These are phyloP conservation scores for Gymnopithys bicolor DNA, from an alignment of 2,797 vertebrate species.

Conservation along the genomic window DNA sequence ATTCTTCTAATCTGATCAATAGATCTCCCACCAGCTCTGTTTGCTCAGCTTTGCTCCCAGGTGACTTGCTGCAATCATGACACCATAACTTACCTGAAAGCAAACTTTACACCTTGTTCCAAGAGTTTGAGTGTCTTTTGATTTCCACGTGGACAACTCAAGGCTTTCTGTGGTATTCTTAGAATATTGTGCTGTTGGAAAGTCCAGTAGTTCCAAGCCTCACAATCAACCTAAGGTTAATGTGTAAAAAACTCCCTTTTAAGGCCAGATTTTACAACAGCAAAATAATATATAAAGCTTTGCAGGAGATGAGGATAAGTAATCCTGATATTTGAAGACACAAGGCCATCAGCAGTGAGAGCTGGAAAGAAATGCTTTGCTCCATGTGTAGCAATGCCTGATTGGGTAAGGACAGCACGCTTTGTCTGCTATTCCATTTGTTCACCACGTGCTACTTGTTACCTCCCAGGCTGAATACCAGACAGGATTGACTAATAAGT, in stretches of 20 bases:
- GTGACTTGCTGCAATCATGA: background rate
- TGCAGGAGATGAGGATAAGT: slow-evolving; percentile 34
- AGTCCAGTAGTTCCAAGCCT: background rate
- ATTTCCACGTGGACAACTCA: background rate
- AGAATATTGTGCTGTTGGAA: background rate
- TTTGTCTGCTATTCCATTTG: slow-evolving; percentile 5
- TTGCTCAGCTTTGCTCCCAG: background rate
- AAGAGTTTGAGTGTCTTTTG: background rate
- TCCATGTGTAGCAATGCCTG: background rate
- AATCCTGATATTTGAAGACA: background rate
- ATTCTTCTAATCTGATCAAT: background rate
- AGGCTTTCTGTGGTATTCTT: slow-evolving; percentile 15
- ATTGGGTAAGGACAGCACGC: background rate
- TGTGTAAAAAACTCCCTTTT: background rate
- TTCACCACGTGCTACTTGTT: background rate
- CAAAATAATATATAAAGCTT: background rate
- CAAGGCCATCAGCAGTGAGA: slow-evolving; percentile 1
- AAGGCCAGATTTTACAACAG: slow-evolving; percentile 5
- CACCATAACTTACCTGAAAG: background rate
- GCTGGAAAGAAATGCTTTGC: slow-evolving; percentile 4
- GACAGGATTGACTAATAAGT: slow-evolving; percentile 5
- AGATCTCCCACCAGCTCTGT: background rate
- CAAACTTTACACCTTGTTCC: background rate
- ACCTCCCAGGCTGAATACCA: slow-evolving; percentile 16
- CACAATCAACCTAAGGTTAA: background rate